These are phyloP conservation scores for Rhizomys pruinosus DNA, from an alignment of 2,113 vertebrate genomes.

Conservation along the genomic window DNA sequence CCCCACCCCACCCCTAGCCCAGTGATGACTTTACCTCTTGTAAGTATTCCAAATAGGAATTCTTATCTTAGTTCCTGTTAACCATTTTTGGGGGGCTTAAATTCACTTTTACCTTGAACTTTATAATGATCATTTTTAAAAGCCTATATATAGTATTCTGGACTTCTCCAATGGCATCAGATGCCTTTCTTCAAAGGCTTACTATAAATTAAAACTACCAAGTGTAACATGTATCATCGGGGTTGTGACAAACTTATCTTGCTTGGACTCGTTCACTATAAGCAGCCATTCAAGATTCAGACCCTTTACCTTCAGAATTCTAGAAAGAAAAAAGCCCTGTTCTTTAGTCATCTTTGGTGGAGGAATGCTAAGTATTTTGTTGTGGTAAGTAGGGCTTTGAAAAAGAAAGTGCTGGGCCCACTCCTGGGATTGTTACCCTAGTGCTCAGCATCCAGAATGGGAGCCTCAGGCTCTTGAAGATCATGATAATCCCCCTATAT, in stretches of 20 bases:
- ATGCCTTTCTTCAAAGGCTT: slow-evolving; percentile 38
- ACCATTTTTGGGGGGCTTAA: slow-evolving; percentile 50
- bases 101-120: slow-evolving; percentile 68
- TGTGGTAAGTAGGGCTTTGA: slow-evolving; percentile 60
- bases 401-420: slow-evolving; percentile 67
- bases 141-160: neutral
- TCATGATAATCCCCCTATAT: slow-evolving; percentile 63
- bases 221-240: neutral
- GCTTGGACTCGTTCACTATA: slow-evolving; percentile 66
- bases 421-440: slow-evolving; percentile 62
- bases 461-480: slow-evolving; percentile 57
- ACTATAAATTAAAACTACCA: slow-evolving; percentile 18
- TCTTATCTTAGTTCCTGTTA: slow-evolving; percentile 18
- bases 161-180: slow-evolving; percentile 28
- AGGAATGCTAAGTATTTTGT: slow-evolving; percentile 75
- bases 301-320: slow-evolving; percentile 46
- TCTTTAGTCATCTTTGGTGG: slow-evolving; percentile 68
- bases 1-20: too few species aligned
- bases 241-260: slow-evolving; percentile 53
- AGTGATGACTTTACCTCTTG: slow-evolving; percentile 18
- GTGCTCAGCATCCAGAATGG: slow-evolving; percentile 49
- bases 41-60: slow-evolving; percentile 44
- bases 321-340: slow-evolving; percentile 48
- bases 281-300: slow-evolving; percentile 45
- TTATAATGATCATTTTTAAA: slow-evolving; percentile 2